Base-by-base conservation (phyloP, 92 coral and sea anemone species). In the Palythoa heliodiscus region DNA sequence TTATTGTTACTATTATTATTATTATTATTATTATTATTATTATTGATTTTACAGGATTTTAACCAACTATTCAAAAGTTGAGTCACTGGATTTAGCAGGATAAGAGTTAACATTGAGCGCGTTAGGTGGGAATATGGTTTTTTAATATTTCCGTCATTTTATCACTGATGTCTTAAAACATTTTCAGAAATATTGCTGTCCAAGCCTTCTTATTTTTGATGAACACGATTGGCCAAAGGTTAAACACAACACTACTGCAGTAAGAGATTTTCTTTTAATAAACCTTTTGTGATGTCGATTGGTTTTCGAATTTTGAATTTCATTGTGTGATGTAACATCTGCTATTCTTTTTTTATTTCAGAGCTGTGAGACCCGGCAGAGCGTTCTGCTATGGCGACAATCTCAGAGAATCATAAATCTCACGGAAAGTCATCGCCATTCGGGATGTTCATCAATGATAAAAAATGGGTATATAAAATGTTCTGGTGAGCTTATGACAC, bases 101-200 rank as follows among this genome's bases (percentile, higher is more conserved):
- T 29, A 29, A 29, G 0, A 1, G 35, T 61, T 7, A n/a, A 7
- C 3, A 3, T 61, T 6, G 10, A 16, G 19, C 9, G 10, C 7
- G 10, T 61, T 16, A 17, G 9, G 0, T 16, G 24, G 4, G 20
- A 61, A 3, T 17, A 19, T 29, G 35, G 9, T 17, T 17, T 1
- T 20, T 14, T 17, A 14, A 7, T 16, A 60, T 38, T 37, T 35
- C 15, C 35, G 35, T 29, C 35, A 5, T 58, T 58, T 13, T 58
- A 22, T 58, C 20, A 23, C 20, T 63, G 35, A 29, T 29, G 35
- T 29, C 20, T 63, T 43, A 5, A 5, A 43, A 43, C 6, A 23
- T 43, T 67, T 79, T 66, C 58, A 80, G 84, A 40, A 61, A n/a
- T 20, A 66, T 16, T 80, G 84, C 40, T 80, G 84, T 38, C 84